phyloP scores from a whole-genome alignment of 2,113 vertebrate genomes.

The Bufo gargarizans region DNA sequence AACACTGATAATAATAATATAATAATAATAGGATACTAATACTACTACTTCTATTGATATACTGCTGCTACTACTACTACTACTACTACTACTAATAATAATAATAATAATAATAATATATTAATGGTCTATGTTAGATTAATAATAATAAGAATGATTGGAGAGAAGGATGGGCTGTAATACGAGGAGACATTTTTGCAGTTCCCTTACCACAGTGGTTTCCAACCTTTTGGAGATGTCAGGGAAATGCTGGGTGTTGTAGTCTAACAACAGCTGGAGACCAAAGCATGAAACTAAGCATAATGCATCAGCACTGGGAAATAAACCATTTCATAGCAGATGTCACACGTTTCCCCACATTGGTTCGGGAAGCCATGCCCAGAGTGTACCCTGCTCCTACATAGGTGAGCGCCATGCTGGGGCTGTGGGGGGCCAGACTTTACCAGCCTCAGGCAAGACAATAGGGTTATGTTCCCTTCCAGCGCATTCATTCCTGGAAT shows the following conservation, averaged over 20 bases:
- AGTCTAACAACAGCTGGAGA: background rate
- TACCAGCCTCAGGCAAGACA: slow-evolving; percentile 34
- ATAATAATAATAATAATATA: background rate
- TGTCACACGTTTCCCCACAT: background rate
- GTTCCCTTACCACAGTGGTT: background rate
- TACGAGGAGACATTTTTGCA: background rate
- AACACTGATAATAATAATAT: background rate
- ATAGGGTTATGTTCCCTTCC: slow-evolving; percentile 50
- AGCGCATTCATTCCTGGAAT: slow-evolving; percentile 49
- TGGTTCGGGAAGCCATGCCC: background rate
- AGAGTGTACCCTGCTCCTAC: background rate
- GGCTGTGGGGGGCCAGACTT: background rate
- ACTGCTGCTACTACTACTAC: background rate
- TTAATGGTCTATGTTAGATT: no score
- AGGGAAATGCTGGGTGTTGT: background rate
- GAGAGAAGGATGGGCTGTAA: background rate
- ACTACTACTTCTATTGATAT: background rate
- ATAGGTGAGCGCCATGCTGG: background rate
- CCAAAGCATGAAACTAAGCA: background rate
- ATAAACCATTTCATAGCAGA: background rate
- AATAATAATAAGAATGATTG: no score
- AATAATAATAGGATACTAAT: background rate
- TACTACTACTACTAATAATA: background rate
- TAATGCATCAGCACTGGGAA: background rate
- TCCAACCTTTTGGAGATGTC: background rate